Evolutionary conservation across 2,888 invertebrate species (phyloP), one percentile per base, ranked within the genome.

Genomic region (Acrobasis consociella): DNA sequence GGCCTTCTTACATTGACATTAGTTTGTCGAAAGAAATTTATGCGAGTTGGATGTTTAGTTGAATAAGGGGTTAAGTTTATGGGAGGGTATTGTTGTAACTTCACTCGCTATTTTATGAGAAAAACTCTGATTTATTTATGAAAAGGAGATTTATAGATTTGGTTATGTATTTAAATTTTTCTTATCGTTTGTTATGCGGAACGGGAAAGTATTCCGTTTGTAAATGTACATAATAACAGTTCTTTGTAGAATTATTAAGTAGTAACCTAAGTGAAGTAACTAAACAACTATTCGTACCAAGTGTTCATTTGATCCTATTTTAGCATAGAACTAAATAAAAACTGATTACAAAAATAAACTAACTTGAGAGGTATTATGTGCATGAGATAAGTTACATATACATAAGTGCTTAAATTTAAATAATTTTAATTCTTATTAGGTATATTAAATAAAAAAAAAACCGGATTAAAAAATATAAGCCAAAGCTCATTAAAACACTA

Each of bases 11-110:
- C 87, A 89, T 89, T 91, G 91, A 89, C 91, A 91, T 91, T 91
- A 91, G 91, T 92, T 90, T 89, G 90, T 88, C 91, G 87, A 88
- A 90, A 85, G 85, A 86, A 87, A 91, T 91, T 91, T 91, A 92
- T 92, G 91, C 76, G 89, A 90, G 82, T 91, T 90, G 81, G 81
- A 86, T 90, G 85, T 90, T 87, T 84, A 87, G 87, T 90, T 87
- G 89, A 87, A 88, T 87, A 90, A 88, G 89, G 91, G 87, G 89
- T 90, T 89, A 86, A 90, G 83, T 89, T 88, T 90, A 86, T 82
- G 83, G 78, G 74, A 74, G 70, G 76, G 82, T 73, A 80, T 82
- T 85, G 80, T 85, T 81, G 80, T 80, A 78, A 79, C 75, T 84
- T 80, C 75, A 73, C 70, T 70, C 42, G 67, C 66, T 72, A 69